A percentile compares a stretch with the other conserved stretches of the same genome.
phyloP scores from a whole-genome alignment of 2,113 vertebrate species.

The Crypturellus undulatus region DNA sequence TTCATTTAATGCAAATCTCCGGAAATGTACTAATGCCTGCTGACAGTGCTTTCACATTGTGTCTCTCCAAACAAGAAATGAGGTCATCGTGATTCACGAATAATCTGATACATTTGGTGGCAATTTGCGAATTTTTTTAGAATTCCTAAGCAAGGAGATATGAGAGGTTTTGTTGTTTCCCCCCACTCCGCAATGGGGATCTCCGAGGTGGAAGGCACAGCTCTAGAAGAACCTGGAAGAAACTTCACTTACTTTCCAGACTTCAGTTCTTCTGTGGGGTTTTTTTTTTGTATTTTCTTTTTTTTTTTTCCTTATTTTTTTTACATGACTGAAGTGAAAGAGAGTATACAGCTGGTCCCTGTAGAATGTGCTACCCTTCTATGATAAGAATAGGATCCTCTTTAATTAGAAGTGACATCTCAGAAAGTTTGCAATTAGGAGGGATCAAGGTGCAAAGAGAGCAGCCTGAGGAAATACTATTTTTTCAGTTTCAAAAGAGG shows the following conservation, averaged over 20 bases:
- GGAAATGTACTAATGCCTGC: slow-evolving; percentile 15
- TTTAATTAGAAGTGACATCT: slow-evolving; percentile 49
- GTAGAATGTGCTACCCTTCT: background rate
- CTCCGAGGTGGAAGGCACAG: background rate
- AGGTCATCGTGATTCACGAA: slow-evolving; percentile 13
- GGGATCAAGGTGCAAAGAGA: slow-evolving; percentile 11
- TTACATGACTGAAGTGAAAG: background rate
- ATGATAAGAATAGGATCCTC: background rate
- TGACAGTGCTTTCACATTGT: slow-evolving; percentile 3
- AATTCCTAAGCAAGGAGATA: background rate
- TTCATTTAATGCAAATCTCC: slow-evolving; percentile 27
- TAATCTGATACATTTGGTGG: background rate
- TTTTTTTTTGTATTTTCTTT: too few relatives aligned
- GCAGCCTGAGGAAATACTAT: slow-evolving; percentile 3
- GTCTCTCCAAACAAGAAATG: slow-evolving; percentile 27
- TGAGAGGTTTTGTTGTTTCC: background rate
- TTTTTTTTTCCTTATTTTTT: too few relatives aligned
- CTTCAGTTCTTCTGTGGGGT: background rate
- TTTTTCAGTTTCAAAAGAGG: background rate
- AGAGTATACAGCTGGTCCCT: background rate
- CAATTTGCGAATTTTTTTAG: background rate
- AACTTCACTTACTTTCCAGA: background rate
- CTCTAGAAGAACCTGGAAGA: background rate
- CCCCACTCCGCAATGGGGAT: background rate
- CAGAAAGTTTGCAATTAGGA: slow-evolving; percentile 35